Evolutionary conservation across 2,888 invertebrate species (phyloP), one percentile per base, ranked within the genome.

Genomic region (Drosophila kanekoi): DNA sequence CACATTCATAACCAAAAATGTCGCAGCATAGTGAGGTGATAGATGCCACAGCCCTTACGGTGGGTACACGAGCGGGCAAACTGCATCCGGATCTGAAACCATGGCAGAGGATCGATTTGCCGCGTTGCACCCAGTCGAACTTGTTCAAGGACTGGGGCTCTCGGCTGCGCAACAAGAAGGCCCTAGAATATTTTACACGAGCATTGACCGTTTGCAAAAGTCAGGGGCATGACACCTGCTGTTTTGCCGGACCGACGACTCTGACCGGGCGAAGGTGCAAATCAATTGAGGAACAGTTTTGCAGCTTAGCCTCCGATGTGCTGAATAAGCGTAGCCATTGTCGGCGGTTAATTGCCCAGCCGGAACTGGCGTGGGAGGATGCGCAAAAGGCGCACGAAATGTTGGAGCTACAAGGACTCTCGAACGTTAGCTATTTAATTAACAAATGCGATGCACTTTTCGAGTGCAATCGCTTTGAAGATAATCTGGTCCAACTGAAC

Each of bases 381-480:
- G 79, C 83, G 0, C 33, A 61, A 37, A 72, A 69, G 6, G 91
- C 91, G 1, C 48, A 74, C 9, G 10, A n/a, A 0, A 3, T 74
- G 2, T 2, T 72, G 54, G 37, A 33, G 11, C 3, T 2, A 0
- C 10, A 38, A 11, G 37, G 47, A 0, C 0, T 6, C 1, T 5
- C 8, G 2, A 8, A 45, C 8, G 3, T 51, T 1, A 40, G 33
- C 0, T 70, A 86, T 0, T 75, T 82, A 23, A 52, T 90, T 16
- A 85, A 84, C 58, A 80, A 87, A 10, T 90, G 89, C 65, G 87
- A 91, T 61, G 87, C 87, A 0, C 63, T 90, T 1, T 88, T 86
- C 48, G 85, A 90, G 33, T 69, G 84, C 20, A 92, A 91, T 33
- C 71, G 71, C 23, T 90, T 91, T 20, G 92, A 91, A 67, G 73